A percentile compares a stretch with the other conserved stretches of the same genome.
phyloP scores from a whole-genome alignment of 1,140 invertebrate species.

The Aphelinus certus region DNA sequence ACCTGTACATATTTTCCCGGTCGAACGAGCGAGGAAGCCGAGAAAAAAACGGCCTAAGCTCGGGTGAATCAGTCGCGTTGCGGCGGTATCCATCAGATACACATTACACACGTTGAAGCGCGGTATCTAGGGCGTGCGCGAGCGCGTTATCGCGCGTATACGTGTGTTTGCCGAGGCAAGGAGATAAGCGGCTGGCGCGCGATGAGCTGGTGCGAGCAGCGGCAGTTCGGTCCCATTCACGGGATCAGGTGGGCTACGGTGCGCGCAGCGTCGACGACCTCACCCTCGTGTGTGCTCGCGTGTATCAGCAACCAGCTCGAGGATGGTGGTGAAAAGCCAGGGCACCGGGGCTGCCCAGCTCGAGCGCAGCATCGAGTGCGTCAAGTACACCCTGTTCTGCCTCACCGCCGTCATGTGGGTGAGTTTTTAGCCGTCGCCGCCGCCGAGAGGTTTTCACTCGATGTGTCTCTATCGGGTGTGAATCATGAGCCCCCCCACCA shows the following conservation, averaged over 20 bases:
- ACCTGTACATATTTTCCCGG: not conserved
- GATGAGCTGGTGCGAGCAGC: constrained; percentile 33
- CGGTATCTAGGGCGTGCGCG: constrained; percentile 54
- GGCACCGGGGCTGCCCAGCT: constrained; percentile 65
- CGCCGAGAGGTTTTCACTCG: constrained; percentile 1
- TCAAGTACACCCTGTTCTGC: constrained; percentile 78
- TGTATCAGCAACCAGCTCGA: constrained; percentile 6
- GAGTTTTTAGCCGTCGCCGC: constrained; percentile 52
- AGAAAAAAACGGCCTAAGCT: no score
- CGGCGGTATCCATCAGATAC: not conserved
- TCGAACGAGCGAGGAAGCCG: no score
- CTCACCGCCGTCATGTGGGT: constrained; percentile 78
- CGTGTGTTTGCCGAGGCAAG: constrained; percentile 57
- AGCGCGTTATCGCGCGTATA: constrained; percentile 55
- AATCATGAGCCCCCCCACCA: not conserved
- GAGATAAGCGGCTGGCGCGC: constrained; percentile 36
- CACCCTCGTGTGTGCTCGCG: constrained; percentile 11
- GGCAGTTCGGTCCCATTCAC: constrained; percentile 15
- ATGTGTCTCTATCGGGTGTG: not conserved
- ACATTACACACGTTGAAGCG: not conserved
- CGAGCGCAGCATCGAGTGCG: constrained; percentile 74
- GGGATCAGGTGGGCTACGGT: constrained; percentile 2
- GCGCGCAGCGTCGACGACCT: not conserved
- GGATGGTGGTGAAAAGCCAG: constrained; percentile 53
- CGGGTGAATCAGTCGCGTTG: no score